These are phyloP conservation scores for Exaiptasia diaphana DNA, from an alignment of 64 coral and sea anemone genomes.

Conservation along the genomic window DNA sequence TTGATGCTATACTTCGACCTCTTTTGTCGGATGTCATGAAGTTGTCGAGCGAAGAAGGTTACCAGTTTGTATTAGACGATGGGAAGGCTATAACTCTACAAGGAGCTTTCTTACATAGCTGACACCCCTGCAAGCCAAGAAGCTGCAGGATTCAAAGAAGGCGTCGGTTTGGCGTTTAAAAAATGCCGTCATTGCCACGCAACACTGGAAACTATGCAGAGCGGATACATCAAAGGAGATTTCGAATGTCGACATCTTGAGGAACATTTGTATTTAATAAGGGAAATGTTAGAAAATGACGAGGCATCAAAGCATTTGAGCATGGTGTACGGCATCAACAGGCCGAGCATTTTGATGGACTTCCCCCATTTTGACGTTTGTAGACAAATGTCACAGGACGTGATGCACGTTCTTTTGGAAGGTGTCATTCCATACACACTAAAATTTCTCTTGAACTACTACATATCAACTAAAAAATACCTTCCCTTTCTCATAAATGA, in stretches of 20 bases:
- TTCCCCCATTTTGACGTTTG: conserved; percentile 60
- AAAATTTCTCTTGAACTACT: conserved; percentile 7
- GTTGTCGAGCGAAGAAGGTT: background rate
- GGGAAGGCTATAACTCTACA: background rate
- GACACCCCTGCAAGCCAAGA: conserved; percentile 58
- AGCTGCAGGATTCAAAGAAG: conserved; percentile 58
- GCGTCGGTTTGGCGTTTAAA: conserved; percentile 46
- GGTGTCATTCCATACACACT: conserved; percentile 54
- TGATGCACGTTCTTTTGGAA: conserved; percentile 67
- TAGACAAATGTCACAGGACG: conserved; percentile 63
- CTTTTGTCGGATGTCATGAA: conserved; percentile 17
- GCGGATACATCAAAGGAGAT: conserved; percentile 37
- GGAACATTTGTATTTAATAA: conserved; percentile 10
- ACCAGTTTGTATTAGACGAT: conserved; percentile 19
- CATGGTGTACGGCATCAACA: conserved; percentile 49
- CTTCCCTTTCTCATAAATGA: conserved; percentile 51
- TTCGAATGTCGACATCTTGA: conserved; percentile 32
- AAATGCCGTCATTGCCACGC: conserved; percentile 60
- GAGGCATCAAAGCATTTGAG: conserved; percentile 16
- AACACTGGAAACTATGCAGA: conserved; percentile 39
- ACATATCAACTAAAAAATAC: conserved; percentile 9
- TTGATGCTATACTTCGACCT: conserved; percentile 37
- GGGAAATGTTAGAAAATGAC: conserved; percentile 15
- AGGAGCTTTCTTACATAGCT: conserved; percentile 39
- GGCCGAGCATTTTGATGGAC: conserved; percentile 41